Percentiles rank a stretch among this genome's conserved stretches.
Evolutionary conservation across 2,113 vertebrate genomes (phyloP).

Genomic region (Menidia beryllina): DNA sequence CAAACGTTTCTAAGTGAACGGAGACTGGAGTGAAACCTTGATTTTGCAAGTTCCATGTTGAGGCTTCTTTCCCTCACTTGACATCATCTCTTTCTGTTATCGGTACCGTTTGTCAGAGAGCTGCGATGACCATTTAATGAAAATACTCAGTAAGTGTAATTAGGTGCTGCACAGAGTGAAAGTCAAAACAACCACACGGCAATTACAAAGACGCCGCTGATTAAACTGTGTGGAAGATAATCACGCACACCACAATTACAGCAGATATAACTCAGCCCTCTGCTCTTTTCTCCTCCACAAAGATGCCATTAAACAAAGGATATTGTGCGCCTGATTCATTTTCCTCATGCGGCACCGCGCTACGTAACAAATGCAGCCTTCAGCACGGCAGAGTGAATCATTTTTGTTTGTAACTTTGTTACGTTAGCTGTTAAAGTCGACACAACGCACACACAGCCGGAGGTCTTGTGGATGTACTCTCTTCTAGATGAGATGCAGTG

Average conservation of each 20-base stretch:
- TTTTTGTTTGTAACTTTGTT: constrained; percentile 69
- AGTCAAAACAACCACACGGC: constrained; percentile 19
- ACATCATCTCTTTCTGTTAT: not conserved
- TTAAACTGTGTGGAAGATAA: constrained; percentile 35
- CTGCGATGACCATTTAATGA: constrained; percentile 13
- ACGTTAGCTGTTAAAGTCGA: constrained; percentile 59
- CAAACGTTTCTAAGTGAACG: too few species aligned
- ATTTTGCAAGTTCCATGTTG: too few species aligned
- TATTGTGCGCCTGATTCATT: constrained; percentile 43
- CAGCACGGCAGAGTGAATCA: constrained; percentile 53
- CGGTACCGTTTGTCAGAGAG: not conserved
- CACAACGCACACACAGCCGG: constrained; percentile 31
- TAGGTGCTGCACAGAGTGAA: constrained; percentile 10
- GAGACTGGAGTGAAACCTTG: not conserved
- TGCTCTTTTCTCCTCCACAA: not conserved
- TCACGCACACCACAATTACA: constrained; percentile 41
- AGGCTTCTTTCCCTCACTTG: not conserved
- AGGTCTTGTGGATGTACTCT: constrained; percentile 26
- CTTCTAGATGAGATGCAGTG: constrained; percentile 37
- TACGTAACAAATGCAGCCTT: constrained; percentile 44
- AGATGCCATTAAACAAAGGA: constrained; percentile 36
- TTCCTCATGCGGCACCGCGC: constrained; percentile 23
- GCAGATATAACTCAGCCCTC: constrained; percentile 2
- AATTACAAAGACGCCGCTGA: constrained; percentile 48
- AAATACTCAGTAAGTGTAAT: constrained; percentile 3